Evolutionary conservation across 2,888 invertebrate species (phyloP), one percentile per base, ranked within the genome.

Genomic region (Drosophila parthenogenetica): DNA sequence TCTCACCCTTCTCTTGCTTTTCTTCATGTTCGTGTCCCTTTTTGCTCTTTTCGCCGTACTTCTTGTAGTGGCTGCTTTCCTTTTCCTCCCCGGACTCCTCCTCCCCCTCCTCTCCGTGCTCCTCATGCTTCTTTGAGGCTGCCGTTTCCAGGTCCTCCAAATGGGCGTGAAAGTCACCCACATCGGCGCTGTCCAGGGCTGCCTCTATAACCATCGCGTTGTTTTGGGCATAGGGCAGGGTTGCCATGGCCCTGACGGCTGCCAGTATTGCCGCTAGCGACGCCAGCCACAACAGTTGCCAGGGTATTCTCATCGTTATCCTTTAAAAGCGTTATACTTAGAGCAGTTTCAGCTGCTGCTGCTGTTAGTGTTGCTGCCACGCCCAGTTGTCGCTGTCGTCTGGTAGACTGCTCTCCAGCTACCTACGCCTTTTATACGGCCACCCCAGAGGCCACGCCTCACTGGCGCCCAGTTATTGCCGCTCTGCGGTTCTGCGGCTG

Each of bases 11-110:
- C 77, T 94, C 94, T 74, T 95, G 93, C 62, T 95, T 94, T 85
- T 96, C 95, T 69, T 94, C 93, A 11, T 94, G 94, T 85, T 95
- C 95, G 92, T 96, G 95, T 0, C 95, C 95, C 73, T 96, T 95
- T 75, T 95, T 94, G 1, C 95, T 95, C 84, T 96, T 94, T 70
- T 95, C 95, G 0, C 95, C 95, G 72, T 95, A 94, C 32, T 94
- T 94, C 63, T 94, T 92, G 78, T 94, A 94, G 77, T 95, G 94
- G 70, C 95, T 94, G 0, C 94, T 93, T 72, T 95, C 94, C 70
- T 95, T 94, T 74, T 95, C 95, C 71, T 94, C 94, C 0, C 95
- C 95, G 1, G 94, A 95, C 10, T 95, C 95, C 79, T 94, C 94
- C 48, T 92, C 91, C 60, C 87, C 90, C 37, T 89, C 90, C 69